Conservation (phyloP, 2,113 vertebrate genomes). For the Chaetodon auriga region DNA sequence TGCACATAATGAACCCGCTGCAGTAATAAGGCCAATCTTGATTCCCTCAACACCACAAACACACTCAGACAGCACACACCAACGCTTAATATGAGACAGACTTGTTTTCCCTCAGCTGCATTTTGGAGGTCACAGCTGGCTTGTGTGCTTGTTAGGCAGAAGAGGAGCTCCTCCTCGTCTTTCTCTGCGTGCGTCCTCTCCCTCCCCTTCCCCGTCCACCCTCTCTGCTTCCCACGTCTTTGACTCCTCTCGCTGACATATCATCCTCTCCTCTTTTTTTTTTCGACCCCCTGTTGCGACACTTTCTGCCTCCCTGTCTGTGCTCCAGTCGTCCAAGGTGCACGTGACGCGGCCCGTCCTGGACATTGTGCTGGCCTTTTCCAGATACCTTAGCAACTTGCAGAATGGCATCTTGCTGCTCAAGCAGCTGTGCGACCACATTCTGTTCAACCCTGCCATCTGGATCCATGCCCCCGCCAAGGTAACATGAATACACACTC, state of each 20-base stretch:
- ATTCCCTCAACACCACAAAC: constrained; percentile 30
- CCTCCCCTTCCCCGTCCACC: constrained; percentile 20
- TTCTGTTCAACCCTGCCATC: constrained; percentile 97
- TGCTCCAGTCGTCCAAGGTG: constrained; percentile 93
- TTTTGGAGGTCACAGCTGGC: constrained; percentile 67
- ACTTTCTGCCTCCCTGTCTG: background rate
- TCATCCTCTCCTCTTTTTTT: background rate
- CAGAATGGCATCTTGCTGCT: constrained; percentile 93
- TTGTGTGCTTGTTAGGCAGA: constrained; percentile 62
- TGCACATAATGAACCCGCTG: constrained; percentile 39
- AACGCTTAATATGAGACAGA: constrained; percentile 33
- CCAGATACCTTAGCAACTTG: constrained; percentile 96
- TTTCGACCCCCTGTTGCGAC: background rate
- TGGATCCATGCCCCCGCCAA: constrained; percentile 98
- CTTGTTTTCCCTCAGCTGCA: constrained; percentile 48
- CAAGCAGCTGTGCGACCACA: constrained; percentile 97
- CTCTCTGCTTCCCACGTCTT: background rate
- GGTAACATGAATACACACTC: constrained; percentile 78
- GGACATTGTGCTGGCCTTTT: constrained; percentile 95
- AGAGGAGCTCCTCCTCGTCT: constrained; percentile 43
- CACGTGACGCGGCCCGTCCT: constrained; percentile 93
- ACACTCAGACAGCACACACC: constrained; percentile 28
- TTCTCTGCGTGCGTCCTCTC: constrained; percentile 40
- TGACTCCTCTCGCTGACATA: constrained; percentile 17
- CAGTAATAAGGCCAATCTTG: constrained; percentile 26